Evolutionary conservation across 2,888 invertebrate species (phyloP), one percentile per base, ranked within the genome.

Genomic region (Drosophila bunnanda): DNA sequence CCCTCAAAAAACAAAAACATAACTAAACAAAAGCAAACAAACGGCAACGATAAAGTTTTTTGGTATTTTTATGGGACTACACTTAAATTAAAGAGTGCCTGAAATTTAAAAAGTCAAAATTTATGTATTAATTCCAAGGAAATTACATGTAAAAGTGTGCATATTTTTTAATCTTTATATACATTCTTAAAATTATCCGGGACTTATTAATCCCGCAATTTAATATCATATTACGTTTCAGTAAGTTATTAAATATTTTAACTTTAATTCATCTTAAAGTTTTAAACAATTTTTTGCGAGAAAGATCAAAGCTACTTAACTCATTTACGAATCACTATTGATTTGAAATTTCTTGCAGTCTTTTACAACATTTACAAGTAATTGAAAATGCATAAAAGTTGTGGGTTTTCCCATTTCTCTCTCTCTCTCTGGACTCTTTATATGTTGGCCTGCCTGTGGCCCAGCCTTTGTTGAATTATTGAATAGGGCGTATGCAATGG

Each of bases 321-420:
- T 12, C 7, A 17, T 30, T 48, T n/a, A 13, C 1, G 15, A 20
- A 17, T 3, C 9, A 10, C 15, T 17, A 20, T 32, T 8, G 22
- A 2, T n/a, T 59, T 32, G 9, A 12, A n/a, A 4, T 25, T 36
- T 20, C 2, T 13, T 57, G 17, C 15, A 66, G 60, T 39, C 25
- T 67, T 76, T 62, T 76, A 76, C 53, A 78, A 86, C 66, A 73
- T 82, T 65, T 70, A 68, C 57, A 34, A 46, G 52, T 82, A 87
- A 87, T 87, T 82, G 82, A 88, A 85, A 88, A 82, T 82, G 77
- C 80, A 82, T 76, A 79, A 84, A 84, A 85, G 62, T 76, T 77
- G 54, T 75, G 39, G 36, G 28, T 57, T 30, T 20, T 41, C 46
- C 46, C 39, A 36, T 56, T 20, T 10, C 25, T 15, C 10, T 34